Evolutionary conservation across 2,113 vertebrate genomes (phyloP).

Genomic region (Pseudonaja textilis): DNA sequence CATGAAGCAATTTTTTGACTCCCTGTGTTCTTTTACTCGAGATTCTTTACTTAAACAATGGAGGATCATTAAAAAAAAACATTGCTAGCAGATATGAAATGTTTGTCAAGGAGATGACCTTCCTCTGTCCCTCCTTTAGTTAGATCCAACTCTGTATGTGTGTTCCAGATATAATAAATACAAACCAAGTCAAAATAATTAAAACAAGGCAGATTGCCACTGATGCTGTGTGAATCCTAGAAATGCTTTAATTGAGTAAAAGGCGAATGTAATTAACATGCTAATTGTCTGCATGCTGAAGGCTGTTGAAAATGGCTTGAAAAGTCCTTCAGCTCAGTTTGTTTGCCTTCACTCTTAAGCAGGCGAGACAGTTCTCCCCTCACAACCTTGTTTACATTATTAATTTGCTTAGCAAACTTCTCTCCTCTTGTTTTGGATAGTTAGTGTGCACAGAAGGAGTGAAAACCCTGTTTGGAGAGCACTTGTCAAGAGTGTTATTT

Average conservation of each 20-base stretch:
- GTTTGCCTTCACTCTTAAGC: constrained; percentile 67
- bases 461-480: constrained; percentile 66
- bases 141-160: background rate
- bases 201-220: constrained; percentile 43
- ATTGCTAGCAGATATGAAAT: background rate
- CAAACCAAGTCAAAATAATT: constrained; percentile 50
- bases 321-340: constrained; percentile 70
- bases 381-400: constrained; percentile 70
- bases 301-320: constrained; percentile 64
- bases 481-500: constrained; percentile 70
- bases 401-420: constrained; percentile 75
- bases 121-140: background rate
- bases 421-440: constrained; percentile 43
- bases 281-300: constrained; percentile 69
- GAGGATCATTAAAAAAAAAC: background rate
- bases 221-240: constrained; percentile 47
- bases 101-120: background rate
- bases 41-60: background rate
- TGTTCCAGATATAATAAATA: constrained; percentile 46
- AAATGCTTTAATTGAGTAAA: constrained; percentile 58
- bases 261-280: constrained; percentile 67
- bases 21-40: background rate
- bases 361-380: constrained; percentile 63
- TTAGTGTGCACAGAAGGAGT: constrained; percentile 58
- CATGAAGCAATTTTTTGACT: background rate